Base-by-base conservation (phyloP, 2,113 vertebrate genomes). In the Theropithecus gelada region DNA sequence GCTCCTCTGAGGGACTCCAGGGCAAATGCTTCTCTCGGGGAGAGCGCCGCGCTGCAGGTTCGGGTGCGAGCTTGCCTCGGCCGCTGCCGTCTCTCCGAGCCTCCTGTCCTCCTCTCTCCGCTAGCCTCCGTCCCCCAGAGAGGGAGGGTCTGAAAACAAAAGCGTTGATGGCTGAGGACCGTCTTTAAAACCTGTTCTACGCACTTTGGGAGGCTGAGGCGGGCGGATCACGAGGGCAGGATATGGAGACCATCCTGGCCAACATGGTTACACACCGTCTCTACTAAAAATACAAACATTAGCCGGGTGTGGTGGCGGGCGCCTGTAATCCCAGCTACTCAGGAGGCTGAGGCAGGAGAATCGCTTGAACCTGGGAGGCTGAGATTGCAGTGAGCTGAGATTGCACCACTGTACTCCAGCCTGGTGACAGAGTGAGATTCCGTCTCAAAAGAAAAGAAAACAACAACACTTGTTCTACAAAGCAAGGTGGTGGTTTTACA, bases 21-120 rank as follows among this genome's bases (percentile, higher is more conserved):
- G 25, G 38, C 61, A 22, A 3, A 7, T 2, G 27, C 40, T 8
- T 30, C 11, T 13, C 6, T 0, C 17, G 66, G 52, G 25, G 32
- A 9, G 66, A 82, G 25, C 27, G 0, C 35, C 1, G 12, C 78
- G 55, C 72, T 2, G n/a, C 35, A 0, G 0, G 16, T 72, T 38
- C 10, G 48, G 16, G 27, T 32, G 11, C 27, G 32, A 18, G 35
- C 57, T 59, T 23, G 14, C 17, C 48, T 3, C 3, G 0, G 45
- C 45, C 0, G 0, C 59, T 2, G 23, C 18, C 20, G 12, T 6
- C 0, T 35, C 75, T 38, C 27, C 11, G 1, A 22, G 9, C 23
- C 75, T 35, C 40, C 48, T 25, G 6, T 64, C 30, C 61, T 30
- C 3, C 14, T 59, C 68, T 45, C 75, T 43, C 64, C 25, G 0